phyloP scores from a whole-genome alignment of 1,140 invertebrate genomes.

The Temnothorax nylanderi region DNA sequence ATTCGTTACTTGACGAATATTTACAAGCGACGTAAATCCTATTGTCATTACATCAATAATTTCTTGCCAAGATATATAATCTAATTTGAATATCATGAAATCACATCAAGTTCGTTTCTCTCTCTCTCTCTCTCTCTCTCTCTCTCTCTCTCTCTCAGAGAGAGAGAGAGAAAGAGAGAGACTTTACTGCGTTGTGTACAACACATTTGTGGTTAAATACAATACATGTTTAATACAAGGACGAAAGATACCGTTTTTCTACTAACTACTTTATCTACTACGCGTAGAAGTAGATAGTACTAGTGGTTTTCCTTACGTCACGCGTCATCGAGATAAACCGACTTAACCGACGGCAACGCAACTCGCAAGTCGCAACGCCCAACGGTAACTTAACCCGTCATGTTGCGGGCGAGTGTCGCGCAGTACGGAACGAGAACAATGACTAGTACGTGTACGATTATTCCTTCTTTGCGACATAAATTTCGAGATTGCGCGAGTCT shows the following conservation, averaged over 20 bases:
- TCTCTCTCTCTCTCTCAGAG: background rate
- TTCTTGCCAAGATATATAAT: no score
- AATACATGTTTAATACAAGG: no score
- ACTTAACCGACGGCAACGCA: no score
- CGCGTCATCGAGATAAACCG: no score
- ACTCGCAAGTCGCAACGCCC: no score
- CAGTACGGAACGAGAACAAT: conserved; percentile 68
- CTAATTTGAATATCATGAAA: no score
- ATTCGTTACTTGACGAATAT: background rate
- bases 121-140: background rate
- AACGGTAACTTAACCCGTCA: conserved; percentile 74
- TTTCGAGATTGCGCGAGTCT: background rate
- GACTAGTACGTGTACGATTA: conserved; percentile 73
- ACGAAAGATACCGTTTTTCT: no score
- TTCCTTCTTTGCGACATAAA: background rate
- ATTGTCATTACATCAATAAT: background rate
- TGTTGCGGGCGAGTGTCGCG: conserved; percentile 58
- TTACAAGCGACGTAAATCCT: background rate
- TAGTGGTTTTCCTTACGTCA: conserved; percentile 50
- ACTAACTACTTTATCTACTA: no score
- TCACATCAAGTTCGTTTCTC: background rate
- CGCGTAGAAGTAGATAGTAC: background rate
- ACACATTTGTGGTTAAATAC: no score
- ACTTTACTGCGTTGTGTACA: no score
- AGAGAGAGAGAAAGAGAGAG: no score